These are phyloP conservation scores for Polietes domitor DNA, from an alignment of 2,888 invertebrate genomes.

Conservation along the genomic window DNA sequence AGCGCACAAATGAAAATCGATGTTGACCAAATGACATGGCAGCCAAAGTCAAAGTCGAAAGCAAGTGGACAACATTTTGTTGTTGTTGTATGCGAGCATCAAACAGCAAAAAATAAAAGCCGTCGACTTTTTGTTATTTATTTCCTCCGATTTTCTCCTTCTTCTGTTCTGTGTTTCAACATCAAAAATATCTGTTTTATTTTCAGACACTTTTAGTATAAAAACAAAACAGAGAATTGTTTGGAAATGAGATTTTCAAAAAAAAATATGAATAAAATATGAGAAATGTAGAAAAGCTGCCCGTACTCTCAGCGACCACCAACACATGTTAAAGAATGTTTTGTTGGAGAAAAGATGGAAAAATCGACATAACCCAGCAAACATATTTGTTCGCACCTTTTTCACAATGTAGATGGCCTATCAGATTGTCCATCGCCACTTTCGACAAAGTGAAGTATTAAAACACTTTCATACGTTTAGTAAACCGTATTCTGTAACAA, in stretches of 20 bases:
- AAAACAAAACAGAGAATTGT: slow-evolving; percentile 14
- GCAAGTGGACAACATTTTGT: background rate
- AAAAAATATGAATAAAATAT: background rate
- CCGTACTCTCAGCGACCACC: background rate
- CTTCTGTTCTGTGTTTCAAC: background rate
- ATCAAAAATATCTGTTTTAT: slow-evolving; percentile 31
- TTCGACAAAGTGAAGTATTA: too few species aligned
- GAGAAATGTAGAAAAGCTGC: background rate
- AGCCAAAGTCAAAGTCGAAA: background rate
- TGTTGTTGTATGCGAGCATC: background rate
- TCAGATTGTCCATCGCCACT: too few species aligned
- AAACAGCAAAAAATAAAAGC: background rate
- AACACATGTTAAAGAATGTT: background rate
- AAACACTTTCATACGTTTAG: too few species aligned
- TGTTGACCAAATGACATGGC: slow-evolving; percentile 1
- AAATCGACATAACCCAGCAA: background rate
- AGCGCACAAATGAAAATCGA: slow-evolving; percentile 20
- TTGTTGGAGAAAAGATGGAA: slow-evolving; percentile 9
- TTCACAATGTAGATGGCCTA: too few species aligned
- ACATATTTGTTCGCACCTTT: background rate
- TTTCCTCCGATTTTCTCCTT: background rate
- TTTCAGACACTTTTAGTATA: slow-evolving; percentile 17
- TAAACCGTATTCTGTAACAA: too few species aligned
- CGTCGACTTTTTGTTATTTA: slow-evolving; percentile 5
- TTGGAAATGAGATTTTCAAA: slow-evolving; percentile 8